Evolutionary conservation across 2,888 invertebrate genomes (phyloP), one percentile per base, ranked within the genome.

Genomic region (Aleiodes alternator): DNA sequence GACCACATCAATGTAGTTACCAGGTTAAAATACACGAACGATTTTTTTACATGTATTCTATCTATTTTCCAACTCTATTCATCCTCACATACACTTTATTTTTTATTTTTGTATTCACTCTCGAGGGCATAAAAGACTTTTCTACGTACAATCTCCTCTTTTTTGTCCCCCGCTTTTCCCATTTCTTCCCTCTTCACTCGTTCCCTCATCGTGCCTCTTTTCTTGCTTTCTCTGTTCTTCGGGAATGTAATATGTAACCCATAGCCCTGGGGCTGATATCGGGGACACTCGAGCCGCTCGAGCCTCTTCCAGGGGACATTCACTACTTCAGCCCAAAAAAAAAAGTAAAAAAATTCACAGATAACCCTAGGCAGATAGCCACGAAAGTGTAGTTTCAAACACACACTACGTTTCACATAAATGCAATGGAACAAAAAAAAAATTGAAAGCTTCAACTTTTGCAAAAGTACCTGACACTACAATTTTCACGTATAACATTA

Each of bases 201-300:
- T 3, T 9, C 64, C 64, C 43, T 23, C 43, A 11, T 11, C 12
- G 23, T 23, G 8, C 31, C 51, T n/a, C 23, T 68, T 51, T 51
- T 38, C 14, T 64, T 38, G 9, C 43, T 29, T 43, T 57, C 55
- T 76, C 69, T 61, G 57, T 57, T 69, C 48, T 9, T 31, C 57
- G 69, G 59, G 56, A 61, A 73, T 38, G 76, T 75, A 75, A 76
- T 70, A 61, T 74, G 75, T 78, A 78, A 78, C 79, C 78, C 74
- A 77, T 61, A 80, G 79, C 81, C 75, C 34, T 76, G 70, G 69
- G 80, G 81, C 78, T 66, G 72, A 76, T 76, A 76, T 61, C 72
- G 55, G 57, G 59, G 59, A 68, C 73, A n/a, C 31, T 29, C 56
- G 16, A 43, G 66, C 12, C 48, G 12, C 23, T 61, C 31, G 56